phyloP scores from a whole-genome alignment of 2,888 invertebrate species.

The Spodoptera picta region DNA sequence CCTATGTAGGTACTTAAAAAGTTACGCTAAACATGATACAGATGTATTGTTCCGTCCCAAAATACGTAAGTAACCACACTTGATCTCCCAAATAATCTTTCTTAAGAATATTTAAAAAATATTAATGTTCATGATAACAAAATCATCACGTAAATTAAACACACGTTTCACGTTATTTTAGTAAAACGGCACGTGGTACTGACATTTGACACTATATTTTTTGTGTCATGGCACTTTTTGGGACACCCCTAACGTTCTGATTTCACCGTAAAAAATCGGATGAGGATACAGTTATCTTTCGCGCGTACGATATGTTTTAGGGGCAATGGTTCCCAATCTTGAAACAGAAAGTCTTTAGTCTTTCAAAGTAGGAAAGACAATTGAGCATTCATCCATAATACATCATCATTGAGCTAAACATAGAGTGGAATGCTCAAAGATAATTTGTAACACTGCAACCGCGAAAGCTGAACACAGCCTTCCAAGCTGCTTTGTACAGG shows the following conservation, averaged over 20 bases:
- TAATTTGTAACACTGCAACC: too few relatives aligned
- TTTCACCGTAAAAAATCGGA: constrained; percentile 66
- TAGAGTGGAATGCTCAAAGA: too few relatives aligned
- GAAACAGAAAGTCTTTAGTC: neutral
- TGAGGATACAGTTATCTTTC: constrained; percentile 83
- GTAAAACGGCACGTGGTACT: constrained; percentile 60
- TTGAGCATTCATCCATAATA: too few relatives aligned
- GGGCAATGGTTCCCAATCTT: constrained; percentile 69
- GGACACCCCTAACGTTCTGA: constrained; percentile 70
- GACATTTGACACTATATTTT: constrained; percentile 67
- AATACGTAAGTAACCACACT: neutral
- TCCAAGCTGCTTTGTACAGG: too few relatives aligned
- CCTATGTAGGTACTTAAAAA: too few relatives aligned
- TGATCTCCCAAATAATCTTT: constrained; percentile 35
- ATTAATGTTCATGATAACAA: constrained; percentile 86
- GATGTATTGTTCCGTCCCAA: too few relatives aligned
- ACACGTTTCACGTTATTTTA: constrained; percentile 81
- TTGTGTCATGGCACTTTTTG: constrained; percentile 32
- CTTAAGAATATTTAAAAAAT: constrained; percentile 65
- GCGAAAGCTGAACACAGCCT: too few relatives aligned
- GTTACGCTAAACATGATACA: too few relatives aligned
- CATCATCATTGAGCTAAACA: too few relatives aligned
- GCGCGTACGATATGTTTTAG: constrained; percentile 80
- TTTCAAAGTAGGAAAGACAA: too few relatives aligned
- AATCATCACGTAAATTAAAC: constrained; percentile 86